Conservation (phyloP, 2,888 invertebrate genomes). For the Melolontha melolontha region DNA sequence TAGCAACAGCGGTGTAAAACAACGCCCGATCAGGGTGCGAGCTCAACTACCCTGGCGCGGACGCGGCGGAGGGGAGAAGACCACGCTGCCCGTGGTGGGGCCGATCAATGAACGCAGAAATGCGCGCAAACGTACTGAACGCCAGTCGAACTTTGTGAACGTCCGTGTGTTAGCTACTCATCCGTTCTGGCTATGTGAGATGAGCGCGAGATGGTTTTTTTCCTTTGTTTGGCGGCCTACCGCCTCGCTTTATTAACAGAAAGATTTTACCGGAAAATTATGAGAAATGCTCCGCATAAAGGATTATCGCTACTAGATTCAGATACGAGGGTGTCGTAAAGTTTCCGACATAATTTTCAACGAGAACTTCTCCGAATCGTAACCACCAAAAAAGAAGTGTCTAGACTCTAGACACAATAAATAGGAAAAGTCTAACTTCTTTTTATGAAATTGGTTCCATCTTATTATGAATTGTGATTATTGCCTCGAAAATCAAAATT, state of each 20-base stretch:
- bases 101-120: slow-evolving; percentile 62
- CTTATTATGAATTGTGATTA: too few species aligned
- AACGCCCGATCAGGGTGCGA: slow-evolving; percentile 61
- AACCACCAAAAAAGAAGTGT: too few species aligned
- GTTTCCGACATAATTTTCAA: too few species aligned
- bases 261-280: slow-evolving; percentile 14
- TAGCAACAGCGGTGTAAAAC: slow-evolving; percentile 48
- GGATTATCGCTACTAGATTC: background rate
- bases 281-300: background rate
- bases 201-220: background rate
- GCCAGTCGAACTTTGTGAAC: slow-evolving; percentile 16
- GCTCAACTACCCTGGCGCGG: slow-evolving; percentile 59
- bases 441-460: too few species aligned
- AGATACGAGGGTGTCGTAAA: background rate
- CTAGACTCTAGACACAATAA: too few species aligned
- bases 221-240: too few species aligned
- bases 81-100: slow-evolving; percentile 55
- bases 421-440: too few species aligned
- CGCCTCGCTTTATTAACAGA: background rate
- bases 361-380: too few species aligned
- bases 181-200: background rate
- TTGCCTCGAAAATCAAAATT: too few species aligned
- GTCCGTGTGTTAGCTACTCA: slow-evolving; percentile 15
- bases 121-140: slow-evolving; percentile 51
- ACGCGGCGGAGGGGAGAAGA: slow-evolving; percentile 55